A percentile compares a stretch with the other conserved stretches of the same genome.
Evolutionary conservation across 2,113 vertebrate genomes (phyloP).

Genomic region (Tautogolabrus adspersus): DNA sequence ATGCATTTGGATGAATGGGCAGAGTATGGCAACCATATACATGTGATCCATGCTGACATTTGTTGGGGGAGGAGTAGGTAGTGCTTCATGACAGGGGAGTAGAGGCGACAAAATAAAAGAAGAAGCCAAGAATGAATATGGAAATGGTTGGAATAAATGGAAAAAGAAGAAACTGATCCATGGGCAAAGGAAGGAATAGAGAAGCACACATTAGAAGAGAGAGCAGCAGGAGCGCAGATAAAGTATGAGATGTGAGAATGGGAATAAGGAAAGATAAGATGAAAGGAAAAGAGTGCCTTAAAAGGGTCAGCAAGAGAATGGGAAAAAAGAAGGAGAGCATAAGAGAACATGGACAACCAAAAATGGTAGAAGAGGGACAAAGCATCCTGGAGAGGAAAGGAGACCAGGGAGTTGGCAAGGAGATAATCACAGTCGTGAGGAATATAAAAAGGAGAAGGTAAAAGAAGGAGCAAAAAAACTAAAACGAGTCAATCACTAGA

Average conservation of each 20-base stretch:
- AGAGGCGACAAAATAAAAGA: slow-evolving; percentile 31
- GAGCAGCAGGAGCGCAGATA: slow-evolving; percentile 18
- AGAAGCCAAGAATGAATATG: slow-evolving; percentile 16
- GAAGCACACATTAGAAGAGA: slow-evolving; percentile 15
- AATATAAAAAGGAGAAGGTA: not conserved
- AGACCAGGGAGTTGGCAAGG: slow-evolving; percentile 14
- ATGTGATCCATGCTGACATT: slow-evolving; percentile 42
- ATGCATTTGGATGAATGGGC: slow-evolving; percentile 36
- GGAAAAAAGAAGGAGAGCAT: slow-evolving; percentile 30
- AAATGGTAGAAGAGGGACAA: not conserved
- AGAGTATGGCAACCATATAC: slow-evolving; percentile 14
- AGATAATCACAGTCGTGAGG: not conserved
- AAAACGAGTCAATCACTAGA: not conserved
- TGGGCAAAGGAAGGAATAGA: not conserved
- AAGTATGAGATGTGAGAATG: slow-evolving; percentile 32
- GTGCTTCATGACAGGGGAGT: slow-evolving; percentile 26
- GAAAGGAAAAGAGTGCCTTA: slow-evolving; percentile 38
- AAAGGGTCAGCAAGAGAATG: slow-evolving; percentile 33
- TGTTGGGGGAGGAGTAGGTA: slow-evolving; percentile 31
- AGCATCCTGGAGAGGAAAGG: slow-evolving; percentile 31
- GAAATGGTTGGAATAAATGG: slow-evolving; percentile 2
- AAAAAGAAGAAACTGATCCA: not conserved
- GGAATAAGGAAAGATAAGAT: slow-evolving; percentile 52
- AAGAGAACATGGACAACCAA: slow-evolving; percentile 33
- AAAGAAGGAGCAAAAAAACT: not conserved